Conservation (phyloP, 2,113 vertebrate genomes). For the Myanophis thanlyinensis region DNA sequence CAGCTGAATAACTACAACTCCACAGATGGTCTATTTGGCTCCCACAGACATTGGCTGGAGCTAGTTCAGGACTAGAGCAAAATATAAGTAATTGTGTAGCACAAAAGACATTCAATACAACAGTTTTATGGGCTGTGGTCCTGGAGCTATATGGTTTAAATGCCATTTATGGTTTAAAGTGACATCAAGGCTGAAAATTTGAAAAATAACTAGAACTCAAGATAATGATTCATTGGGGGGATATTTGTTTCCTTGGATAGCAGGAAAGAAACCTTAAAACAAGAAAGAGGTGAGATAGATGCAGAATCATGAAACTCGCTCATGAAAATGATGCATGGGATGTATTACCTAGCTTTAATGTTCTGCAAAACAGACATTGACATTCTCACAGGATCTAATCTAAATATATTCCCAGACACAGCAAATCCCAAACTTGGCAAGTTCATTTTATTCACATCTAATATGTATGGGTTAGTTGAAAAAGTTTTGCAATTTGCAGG, state of each 20-base stretch:
- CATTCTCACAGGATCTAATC: background rate
- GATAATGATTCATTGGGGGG: background rate
- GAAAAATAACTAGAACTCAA: background rate
- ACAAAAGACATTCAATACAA: background rate
- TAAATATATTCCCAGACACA: slow-evolving; percentile 2
- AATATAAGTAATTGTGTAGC: background rate
- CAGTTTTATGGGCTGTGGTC: too few species aligned
- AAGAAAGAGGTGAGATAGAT: background rate
- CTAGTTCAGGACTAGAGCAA: background rate
- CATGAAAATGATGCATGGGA: background rate
- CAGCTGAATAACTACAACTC: background rate
- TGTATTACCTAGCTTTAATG: background rate
- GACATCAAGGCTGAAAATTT: background rate
- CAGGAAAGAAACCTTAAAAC: background rate
- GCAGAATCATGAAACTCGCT: background rate
- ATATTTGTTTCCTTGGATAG: background rate
- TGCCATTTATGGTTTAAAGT: background rate
- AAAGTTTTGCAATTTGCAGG: background rate
- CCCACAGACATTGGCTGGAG: background rate
- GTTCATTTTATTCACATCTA: background rate
- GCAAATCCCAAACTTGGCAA: slow-evolving; percentile 15
- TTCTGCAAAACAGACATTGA: background rate
- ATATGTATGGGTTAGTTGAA: slow-evolving; percentile 4
- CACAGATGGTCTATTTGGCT: background rate
- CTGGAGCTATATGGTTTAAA: background rate